Conservation (phyloP, 1,140 invertebrate species). For the Andrena cerasifolii region DNA sequence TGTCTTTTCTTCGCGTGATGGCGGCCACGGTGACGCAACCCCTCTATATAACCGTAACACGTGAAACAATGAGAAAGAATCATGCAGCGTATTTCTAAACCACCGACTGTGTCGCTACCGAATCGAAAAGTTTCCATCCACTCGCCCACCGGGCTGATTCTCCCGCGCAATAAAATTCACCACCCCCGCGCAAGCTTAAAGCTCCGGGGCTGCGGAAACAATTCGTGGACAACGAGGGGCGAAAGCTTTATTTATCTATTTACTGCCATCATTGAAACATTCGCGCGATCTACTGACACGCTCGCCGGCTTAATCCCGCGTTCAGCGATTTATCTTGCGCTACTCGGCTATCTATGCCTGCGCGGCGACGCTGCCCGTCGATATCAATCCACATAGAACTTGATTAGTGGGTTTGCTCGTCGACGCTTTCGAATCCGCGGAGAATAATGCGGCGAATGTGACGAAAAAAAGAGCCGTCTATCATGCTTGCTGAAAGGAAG, state of each 20-base stretch:
- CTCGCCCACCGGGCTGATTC: background rate
- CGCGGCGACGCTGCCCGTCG: background rate
- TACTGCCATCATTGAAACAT: background rate
- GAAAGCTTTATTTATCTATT: background rate
- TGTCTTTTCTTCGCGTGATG: constrained; percentile 27
- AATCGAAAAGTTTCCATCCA: background rate
- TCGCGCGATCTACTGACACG: background rate
- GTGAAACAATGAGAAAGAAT: constrained; percentile 14
- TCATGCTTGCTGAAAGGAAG: no score
- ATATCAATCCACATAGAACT: background rate
- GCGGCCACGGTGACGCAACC: constrained; percentile 30
- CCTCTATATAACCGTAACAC: background rate
- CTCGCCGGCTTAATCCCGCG: background rate
- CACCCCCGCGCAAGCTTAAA: background rate
- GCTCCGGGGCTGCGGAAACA: background rate
- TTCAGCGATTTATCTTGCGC: background rate
- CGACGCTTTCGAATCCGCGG: no score
- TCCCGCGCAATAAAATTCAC: background rate
- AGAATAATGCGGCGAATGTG: no score
- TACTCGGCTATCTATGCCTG: background rate
- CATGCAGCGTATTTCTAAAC: background rate
- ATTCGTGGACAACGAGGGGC: no score
- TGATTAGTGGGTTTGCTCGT: background rate
- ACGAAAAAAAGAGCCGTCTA: no score
- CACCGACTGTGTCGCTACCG: background rate